Conservation (phyloP, 2,113 vertebrate species). For the Poeciliopsis prolifica region DNA sequence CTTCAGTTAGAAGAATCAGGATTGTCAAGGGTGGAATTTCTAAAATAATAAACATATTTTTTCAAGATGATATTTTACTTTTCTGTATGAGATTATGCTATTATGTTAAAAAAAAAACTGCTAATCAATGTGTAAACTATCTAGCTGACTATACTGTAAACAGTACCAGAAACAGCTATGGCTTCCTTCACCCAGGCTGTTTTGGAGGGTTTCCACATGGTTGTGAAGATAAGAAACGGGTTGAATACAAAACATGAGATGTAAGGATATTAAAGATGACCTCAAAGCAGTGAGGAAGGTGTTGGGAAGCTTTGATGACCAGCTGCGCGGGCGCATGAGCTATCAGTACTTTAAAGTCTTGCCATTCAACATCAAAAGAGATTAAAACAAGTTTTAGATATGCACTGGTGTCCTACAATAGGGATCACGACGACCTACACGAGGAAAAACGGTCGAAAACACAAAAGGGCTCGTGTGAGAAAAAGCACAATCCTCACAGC, state of each 20-base stretch:
- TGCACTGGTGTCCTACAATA: neutral
- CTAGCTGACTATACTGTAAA: neutral
- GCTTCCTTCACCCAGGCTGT: neutral
- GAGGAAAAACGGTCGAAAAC: slow-evolving; percentile 1
- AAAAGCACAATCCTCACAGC: neutral
- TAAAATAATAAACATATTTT: too few species aligned
- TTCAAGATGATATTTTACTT: neutral
- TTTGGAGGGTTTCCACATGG: neutral
- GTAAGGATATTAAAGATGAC: neutral
- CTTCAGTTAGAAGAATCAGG: neutral
- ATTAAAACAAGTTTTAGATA: slow-evolving; percentile 10
- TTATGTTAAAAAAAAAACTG: neutral
- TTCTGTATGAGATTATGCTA: neutral
- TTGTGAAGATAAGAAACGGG: neutral
- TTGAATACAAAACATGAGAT: neutral
- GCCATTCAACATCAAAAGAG: slow-evolving; percentile 24
- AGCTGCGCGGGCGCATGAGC: neutral
- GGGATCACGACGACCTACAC: slow-evolving; percentile 1
- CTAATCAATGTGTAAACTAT: neutral
- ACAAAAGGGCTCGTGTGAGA: slow-evolving; percentile 1
- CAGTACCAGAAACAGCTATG: neutral
- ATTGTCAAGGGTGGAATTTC: neutral
- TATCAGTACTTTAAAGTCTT: slow-evolving; percentile 3
- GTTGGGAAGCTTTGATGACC: slow-evolving; percentile 7
- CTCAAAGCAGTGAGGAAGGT: neutral